Base-by-base conservation (phyloP, 2,797 vertebrate species). In the Cyclura pinguis region DNA sequence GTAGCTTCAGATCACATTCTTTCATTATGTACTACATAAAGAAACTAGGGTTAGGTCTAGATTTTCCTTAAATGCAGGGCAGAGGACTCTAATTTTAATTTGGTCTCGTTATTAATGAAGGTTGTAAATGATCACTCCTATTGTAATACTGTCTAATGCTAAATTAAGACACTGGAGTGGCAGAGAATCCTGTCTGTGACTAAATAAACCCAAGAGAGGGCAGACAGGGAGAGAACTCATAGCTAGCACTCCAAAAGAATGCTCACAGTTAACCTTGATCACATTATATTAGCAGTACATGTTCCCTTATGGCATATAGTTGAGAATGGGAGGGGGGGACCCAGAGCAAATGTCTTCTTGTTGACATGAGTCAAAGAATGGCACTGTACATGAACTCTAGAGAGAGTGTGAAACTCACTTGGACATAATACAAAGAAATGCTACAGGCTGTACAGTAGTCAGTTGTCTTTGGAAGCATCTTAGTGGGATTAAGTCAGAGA, bases 391-490 rank as follows among this genome's bases (percentile, higher is more conserved):
- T 82, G 77, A 64, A 80, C 59, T 77, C 35, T 42, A 82, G 67
- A 88, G 89, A 90, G 87, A 82, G 77, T 0, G 50, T 0, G 0
- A 88, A 94, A 89, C 74, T 88, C 72, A 85, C 80, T 92, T 94
- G 93, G 89, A 95, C 88, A 52, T 29, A 82, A 57, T 89, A 91
- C 91, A 89, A 92, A 94, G 85, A 50, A 92, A 91, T 82, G 73
- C 93, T 92, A 89, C 59, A 0, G 84, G 87, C 94, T 92, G 55
- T 76, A 88, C 91, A 90, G 92, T 89, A 96, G 92, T 91, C 93
- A 92, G 90, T 93, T 94, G 91, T 96, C 95, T 93, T 87, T 94
- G 92, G 93, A 95, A 95, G 89, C 47, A 87, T 95, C 94, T 96
- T 94, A 92, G 92, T 93, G 93, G 82, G 85, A 94, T 59, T 69